Evolutionary conservation across 1,140 invertebrate species (phyloP).

Genomic region (Pemphigus obesinymphae): DNA sequence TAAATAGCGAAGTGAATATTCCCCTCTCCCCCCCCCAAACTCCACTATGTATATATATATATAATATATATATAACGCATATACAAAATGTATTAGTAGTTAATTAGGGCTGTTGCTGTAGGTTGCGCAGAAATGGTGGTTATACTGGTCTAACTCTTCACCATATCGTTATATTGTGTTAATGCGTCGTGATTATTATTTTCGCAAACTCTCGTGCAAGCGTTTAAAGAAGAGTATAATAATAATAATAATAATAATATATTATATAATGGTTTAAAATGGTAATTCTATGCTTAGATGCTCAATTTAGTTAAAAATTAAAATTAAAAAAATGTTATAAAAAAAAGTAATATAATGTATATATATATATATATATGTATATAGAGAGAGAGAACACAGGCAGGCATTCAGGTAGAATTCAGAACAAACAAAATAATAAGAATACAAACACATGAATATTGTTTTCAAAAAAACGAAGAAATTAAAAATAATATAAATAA

Average conservation of each 20-base stretch:
- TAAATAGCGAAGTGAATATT: neutral
- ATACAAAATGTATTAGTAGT: slow-evolving; percentile 23
- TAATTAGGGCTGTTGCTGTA: neutral
- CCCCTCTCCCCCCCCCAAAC: neutral
- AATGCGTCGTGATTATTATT: slow-evolving; percentile 9
- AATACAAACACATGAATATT: slow-evolving; percentile 39
- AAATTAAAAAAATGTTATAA: slow-evolving; percentile 21
- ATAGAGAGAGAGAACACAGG: slow-evolving; percentile 39
- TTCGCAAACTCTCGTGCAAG: slow-evolving; percentile 28
- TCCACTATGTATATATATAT: neutral
- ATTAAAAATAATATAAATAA: slow-evolving; percentile 26
- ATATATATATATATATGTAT: neutral
- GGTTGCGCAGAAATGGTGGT: neutral
- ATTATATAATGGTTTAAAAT: neutral
- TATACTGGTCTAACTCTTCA: neutral
- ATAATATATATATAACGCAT: neutral
- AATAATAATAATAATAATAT: no score
- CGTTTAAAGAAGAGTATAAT: neutral
- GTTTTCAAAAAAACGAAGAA: slow-evolving; percentile 21
- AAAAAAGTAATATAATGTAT: neutral
- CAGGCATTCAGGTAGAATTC: slow-evolving; percentile 40
- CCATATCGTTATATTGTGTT: neutral
- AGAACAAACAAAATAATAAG: slow-evolving; percentile 38
- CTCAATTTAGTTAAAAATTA: neutral
- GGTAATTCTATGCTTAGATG: neutral